phyloP scores from a whole-genome alignment of 2,113 vertebrate species.

The Silurus asotus region DNA sequence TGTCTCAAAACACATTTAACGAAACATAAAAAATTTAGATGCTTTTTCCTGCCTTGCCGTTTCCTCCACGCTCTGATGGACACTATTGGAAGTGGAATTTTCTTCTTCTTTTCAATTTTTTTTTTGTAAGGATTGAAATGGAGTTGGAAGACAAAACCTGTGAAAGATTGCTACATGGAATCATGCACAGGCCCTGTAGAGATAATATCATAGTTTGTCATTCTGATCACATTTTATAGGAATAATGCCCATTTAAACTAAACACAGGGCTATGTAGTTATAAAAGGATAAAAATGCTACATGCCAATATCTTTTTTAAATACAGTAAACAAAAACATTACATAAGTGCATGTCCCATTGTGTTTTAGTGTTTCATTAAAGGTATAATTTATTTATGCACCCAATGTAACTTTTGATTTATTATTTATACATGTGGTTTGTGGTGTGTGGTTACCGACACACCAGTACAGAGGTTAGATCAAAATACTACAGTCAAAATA shows the following conservation, averaged over 20 bases:
- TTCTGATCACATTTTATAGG: not conserved
- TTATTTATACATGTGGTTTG: slow-evolving; percentile 4
- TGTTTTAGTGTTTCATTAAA: not conserved
- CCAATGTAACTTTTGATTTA: not conserved
- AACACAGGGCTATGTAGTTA: not conserved
- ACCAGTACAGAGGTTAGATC: not conserved
- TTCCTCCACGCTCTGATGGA: not conserved
- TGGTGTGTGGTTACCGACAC: not conserved
- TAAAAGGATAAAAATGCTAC: not conserved
- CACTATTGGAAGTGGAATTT: not conserved
- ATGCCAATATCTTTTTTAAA: no score
- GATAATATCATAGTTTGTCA: not conserved
- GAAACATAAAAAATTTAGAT: slow-evolving; percentile 9
- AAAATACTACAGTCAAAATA: not conserved
- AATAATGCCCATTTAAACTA: not conserved
- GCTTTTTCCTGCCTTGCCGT: not conserved
- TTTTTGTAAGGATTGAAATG: not conserved
- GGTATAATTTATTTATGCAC: not conserved
- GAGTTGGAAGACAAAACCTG: no score
- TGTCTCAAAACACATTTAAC: slow-evolving; percentile 12
- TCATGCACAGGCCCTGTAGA: not conserved
- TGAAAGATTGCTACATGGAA: not conserved
- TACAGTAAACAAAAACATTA: not conserved
- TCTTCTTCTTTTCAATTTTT: not conserved
- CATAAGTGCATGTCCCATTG: not conserved